Percentiles rank a stretch among this genome's conserved stretches.
phyloP scores from a whole-genome alignment of 2,113 vertebrate species.

The Entomyzon cyanotis region DNA sequence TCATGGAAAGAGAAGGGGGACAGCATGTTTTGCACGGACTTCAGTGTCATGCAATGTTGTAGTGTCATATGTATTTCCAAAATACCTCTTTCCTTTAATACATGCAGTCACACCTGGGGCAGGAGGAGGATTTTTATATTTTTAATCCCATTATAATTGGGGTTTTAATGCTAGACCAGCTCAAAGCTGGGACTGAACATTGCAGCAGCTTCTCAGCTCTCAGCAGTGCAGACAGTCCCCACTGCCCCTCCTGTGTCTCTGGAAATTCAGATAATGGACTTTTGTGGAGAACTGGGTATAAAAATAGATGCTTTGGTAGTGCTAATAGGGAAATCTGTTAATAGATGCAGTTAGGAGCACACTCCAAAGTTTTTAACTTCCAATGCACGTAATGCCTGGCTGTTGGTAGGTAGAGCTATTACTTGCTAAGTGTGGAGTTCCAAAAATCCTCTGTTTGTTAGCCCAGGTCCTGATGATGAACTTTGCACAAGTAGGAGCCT shows the following conservation, averaged over 20 bases:
- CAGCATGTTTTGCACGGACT: background rate
- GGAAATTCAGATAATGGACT: background rate
- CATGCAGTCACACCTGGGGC: background rate
- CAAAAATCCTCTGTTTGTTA: slow-evolving; percentile 65
- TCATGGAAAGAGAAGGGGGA: background rate
- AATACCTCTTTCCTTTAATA: background rate
- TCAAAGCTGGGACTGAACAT: background rate
- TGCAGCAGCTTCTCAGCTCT: background rate
- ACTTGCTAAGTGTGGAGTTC: slow-evolving; percentile 29
- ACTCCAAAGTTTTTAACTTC: background rate
- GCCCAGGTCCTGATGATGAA: slow-evolving; percentile 49
- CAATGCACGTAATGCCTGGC: background rate
- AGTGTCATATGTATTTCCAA: background rate
- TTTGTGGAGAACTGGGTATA: background rate
- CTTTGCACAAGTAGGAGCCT: slow-evolving; percentile 48
- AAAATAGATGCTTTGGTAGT: background rate
- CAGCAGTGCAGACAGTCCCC: accelerated
- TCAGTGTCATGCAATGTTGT: background rate
- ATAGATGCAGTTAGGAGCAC: background rate
- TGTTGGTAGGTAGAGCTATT: background rate
- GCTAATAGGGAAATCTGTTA: background rate
- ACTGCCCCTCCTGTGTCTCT: background rate
- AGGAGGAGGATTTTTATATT: background rate
- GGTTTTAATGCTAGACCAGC: background rate
- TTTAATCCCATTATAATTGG: background rate